Evolutionary conservation across 1,140 invertebrate genomes (phyloP).

Genomic region (Drosophila leontia): DNA sequence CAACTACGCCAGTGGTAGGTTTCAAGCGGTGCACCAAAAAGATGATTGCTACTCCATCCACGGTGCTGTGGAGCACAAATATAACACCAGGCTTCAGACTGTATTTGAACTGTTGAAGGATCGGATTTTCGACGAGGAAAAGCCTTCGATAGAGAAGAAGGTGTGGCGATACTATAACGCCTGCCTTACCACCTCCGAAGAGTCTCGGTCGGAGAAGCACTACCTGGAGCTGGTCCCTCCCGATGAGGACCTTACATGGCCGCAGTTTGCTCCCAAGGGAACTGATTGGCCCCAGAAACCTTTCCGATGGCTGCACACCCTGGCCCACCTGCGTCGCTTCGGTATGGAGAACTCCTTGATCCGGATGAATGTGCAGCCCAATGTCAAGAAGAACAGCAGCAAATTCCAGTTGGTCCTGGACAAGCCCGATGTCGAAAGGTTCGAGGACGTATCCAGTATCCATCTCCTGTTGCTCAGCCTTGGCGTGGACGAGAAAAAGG

Average conservation of each 20-base stretch:
- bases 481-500: not conserved
- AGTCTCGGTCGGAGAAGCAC: not conserved
- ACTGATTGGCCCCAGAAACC: not conserved
- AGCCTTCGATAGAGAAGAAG: not conserved
- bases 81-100: not conserved
- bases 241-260: conserved; percentile 2
- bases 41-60: not conserved
- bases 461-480: not conserved
- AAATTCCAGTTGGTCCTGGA: not conserved
- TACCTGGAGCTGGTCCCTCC: conserved; percentile 1
- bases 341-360: not conserved
- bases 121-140: not conserved
- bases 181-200: not conserved
- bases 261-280: not conserved
- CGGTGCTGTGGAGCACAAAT: not conserved
- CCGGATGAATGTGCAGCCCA: not conserved
- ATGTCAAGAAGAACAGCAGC: not conserved
- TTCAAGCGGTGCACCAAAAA: not conserved
- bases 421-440: not conserved
- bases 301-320: conserved; percentile 5
- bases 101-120: not conserved
- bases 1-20: not conserved
- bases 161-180: conserved; percentile 14
- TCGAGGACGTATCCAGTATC: not conserved
- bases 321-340: not conserved